These are phyloP conservation scores for Galeopsomyia nigrocyanea DNA, from an alignment of 2,888 invertebrate genomes.

Conservation along the genomic window DNA sequence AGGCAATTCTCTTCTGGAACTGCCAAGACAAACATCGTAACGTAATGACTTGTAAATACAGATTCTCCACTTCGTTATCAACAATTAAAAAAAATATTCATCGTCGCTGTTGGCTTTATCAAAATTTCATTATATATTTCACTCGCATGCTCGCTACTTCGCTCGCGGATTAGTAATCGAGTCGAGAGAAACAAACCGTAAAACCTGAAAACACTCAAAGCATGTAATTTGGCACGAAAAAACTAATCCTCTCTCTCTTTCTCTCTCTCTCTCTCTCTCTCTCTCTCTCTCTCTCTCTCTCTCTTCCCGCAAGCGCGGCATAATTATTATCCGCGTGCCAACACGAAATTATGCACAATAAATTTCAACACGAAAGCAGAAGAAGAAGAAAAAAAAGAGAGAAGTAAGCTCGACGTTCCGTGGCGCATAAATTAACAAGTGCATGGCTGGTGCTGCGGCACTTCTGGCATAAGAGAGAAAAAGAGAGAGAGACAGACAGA, in stretches of 20 bases:
- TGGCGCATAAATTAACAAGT: conserved; percentile 24
- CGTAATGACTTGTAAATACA: conserved; percentile 14
- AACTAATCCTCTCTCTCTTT: too few relatives aligned
- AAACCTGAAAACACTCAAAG: too few relatives aligned
- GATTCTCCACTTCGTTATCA: conserved; percentile 8
- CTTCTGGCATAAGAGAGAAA: not conserved
- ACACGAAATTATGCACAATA: conserved; percentile 24
- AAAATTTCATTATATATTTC: conserved; percentile 3
- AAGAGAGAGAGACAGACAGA: conserved; percentile 7
- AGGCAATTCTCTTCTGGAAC: conserved; percentile 19
- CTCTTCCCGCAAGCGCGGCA: not conserved
- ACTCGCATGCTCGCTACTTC: not conserved
- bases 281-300: too few relatives aligned
- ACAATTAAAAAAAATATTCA: not conserved
- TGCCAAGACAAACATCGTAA: conserved; percentile 15
- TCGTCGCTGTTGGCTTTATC: not conserved
- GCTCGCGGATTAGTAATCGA: too few relatives aligned
- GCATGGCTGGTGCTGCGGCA: not conserved
- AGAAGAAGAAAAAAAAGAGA: too few relatives aligned
- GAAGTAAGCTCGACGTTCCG: not conserved
- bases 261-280: too few relatives aligned
- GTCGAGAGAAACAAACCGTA: too few relatives aligned
- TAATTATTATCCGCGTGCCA: conserved; percentile 21
- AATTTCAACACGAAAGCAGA: not conserved
- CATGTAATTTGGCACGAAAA: too few relatives aligned